phyloP scores from a whole-genome alignment of 2,888 invertebrate species.

The Corbicula japonica region DNA sequence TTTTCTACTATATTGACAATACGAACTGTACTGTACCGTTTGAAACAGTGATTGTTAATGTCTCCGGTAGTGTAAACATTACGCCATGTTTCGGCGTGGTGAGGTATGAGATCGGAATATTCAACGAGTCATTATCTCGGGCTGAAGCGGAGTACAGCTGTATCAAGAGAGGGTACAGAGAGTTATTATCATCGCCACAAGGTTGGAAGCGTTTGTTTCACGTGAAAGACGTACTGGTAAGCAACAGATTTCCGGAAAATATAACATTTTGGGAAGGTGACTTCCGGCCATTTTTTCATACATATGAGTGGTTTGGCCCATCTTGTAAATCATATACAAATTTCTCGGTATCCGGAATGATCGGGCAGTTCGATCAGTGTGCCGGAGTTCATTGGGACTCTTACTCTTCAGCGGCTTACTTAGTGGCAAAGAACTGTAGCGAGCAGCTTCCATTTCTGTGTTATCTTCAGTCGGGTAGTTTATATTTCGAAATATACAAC shows the following conservation, averaged over 20 bases:
- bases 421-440: neutral
- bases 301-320: neutral
- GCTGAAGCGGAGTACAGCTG: slow-evolving; percentile 12
- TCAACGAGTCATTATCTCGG: slow-evolving; percentile 9
- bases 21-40: no score
- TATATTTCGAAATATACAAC: no score
- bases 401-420: neutral
- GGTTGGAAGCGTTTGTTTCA: neutral
- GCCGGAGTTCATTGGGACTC: neutral
- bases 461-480: no score
- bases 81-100: neutral
- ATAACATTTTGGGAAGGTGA: slow-evolving; percentile 7
- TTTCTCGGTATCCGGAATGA: neutral
- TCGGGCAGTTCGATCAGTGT: neutral
- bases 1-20: no score
- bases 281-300: slow-evolving; percentile 10
- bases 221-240: neutral
- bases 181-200: neutral
- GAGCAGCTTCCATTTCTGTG: neutral
- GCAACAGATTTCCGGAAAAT: neutral
- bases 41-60: neutral
- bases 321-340: neutral
- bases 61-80: neutral
- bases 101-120: neutral
- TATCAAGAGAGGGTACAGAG: neutral